Evolutionary conservation across 2,888 invertebrate genomes (phyloP).

Genomic region (Thyatira batis): DNA sequence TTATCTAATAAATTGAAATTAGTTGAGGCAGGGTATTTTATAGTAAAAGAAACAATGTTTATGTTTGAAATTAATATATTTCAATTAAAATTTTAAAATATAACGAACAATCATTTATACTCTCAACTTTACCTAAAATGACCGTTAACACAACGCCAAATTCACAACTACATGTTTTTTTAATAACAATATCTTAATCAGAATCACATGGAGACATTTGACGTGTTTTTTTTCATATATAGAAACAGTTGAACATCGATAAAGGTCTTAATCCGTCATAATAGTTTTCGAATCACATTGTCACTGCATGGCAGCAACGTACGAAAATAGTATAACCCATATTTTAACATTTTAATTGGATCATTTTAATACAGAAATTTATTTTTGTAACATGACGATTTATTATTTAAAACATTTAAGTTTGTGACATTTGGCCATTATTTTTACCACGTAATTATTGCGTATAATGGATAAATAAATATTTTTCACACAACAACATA

Average conservation of each 20-base stretch:
- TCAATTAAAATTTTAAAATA: slow-evolving; percentile 76
- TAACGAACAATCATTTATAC: slow-evolving; percentile 69
- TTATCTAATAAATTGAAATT: too few relatives aligned
- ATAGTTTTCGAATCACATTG: background rate
- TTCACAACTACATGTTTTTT: slow-evolving; percentile 72
- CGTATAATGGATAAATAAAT: background rate
- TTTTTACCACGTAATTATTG: background rate
- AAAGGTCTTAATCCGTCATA: background rate
- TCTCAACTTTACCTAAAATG: slow-evolving; percentile 60
- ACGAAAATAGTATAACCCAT: background rate
- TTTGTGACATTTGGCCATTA: background rate
- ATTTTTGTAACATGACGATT: background rate
- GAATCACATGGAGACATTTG: slow-evolving; percentile 45
- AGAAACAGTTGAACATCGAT: background rate
- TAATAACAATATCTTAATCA: slow-evolving; percentile 41
- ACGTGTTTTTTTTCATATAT: slow-evolving; percentile 21
- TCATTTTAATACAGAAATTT: background rate
- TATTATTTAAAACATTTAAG: background rate
- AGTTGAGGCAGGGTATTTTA: background rate
- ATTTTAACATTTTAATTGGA: background rate
- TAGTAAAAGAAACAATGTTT: background rate
- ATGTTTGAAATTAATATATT: slow-evolving; percentile 66
- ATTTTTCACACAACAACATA: slow-evolving; percentile 20
- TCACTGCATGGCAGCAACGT: background rate
- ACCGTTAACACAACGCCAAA: slow-evolving; percentile 73